phyloP scores from a whole-genome alignment of 2,113 vertebrate species.

The Bolborhynchus lineola region DNA sequence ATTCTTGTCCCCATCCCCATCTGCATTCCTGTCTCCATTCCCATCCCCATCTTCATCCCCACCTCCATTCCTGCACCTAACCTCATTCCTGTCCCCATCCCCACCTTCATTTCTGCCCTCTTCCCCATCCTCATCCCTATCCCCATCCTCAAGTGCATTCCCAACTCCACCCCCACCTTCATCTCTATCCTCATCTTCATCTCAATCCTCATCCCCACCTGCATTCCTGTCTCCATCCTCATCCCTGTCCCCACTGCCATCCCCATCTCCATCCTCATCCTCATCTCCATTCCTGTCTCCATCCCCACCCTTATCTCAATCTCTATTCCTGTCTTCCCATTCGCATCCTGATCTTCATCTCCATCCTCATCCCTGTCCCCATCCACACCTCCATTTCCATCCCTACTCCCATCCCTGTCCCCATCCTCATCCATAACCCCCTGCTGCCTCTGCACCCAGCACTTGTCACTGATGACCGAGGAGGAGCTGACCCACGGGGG shows the following conservation, averaged over 20 bases:
- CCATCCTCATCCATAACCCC: too few relatives aligned
- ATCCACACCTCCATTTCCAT: neutral
- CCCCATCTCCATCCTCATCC: neutral
- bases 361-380: neutral
- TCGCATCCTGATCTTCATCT: neutral
- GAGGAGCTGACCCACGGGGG: neutral
- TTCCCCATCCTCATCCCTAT: neutral
- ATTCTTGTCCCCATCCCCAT: too few relatives aligned
- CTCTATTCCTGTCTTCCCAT: rapidly evolving
- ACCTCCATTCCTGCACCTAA: neutral
- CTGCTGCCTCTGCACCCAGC: neutral
- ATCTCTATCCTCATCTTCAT: neutral
- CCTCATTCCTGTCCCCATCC: too few relatives aligned
- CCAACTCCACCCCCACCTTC: too few relatives aligned
- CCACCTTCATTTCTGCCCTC: neutral
- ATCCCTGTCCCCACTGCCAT: neutral
- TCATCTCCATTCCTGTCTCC: neutral
- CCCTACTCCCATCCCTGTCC: neutral
- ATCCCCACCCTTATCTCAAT: neutral
- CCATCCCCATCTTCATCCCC: neutral
- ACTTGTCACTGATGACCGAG: neutral
- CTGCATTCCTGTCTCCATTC: neutral
- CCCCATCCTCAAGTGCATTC: too few relatives aligned
- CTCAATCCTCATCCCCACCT: neutral
- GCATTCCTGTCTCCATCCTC: neutral